Percentiles rank a stretch among this genome's conserved stretches.
These are phyloP conservation scores for Nemotelus pantherinus DNA, from an alignment of 2,888 invertebrate species.

Conservation along the genomic window DNA sequence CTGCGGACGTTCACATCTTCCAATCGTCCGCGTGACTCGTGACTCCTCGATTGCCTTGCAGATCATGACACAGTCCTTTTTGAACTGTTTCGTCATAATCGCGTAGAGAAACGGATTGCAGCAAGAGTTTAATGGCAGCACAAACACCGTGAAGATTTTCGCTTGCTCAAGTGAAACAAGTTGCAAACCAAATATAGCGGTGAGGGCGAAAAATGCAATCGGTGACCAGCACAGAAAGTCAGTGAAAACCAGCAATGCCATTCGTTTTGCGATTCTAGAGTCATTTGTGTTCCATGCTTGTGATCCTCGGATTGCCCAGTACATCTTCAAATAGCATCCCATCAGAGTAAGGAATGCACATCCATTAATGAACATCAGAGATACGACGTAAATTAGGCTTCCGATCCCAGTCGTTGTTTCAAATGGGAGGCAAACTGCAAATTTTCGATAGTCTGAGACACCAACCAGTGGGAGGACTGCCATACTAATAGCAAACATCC, in stretches of 20 bases:
- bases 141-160: slow-evolving; percentile 95
- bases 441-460: slow-evolving; percentile 94
- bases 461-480: slow-evolving; percentile 90
- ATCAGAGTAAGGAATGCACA: slow-evolving; percentile 93
- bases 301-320: slow-evolving; percentile 96
- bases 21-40: slow-evolving; percentile 86
- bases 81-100: slow-evolving; percentile 96
- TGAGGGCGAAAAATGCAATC: slow-evolving; percentile 93
- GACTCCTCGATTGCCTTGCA: slow-evolving; percentile 97
- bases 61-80: slow-evolving; percentile 94
- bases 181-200: slow-evolving; percentile 91
- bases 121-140: slow-evolving; percentile 94
- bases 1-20: slow-evolving; percentile 83
- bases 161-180: slow-evolving; percentile 94
- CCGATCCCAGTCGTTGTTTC: slow-evolving; percentile 82
- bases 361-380: slow-evolving; percentile 91
- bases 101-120: slow-evolving; percentile 98
- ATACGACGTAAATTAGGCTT: slow-evolving; percentile 88
- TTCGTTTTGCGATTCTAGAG: slow-evolving; percentile 93
- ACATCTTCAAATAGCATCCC: slow-evolving; percentile 97
- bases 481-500: slow-evolving; percentile 88
- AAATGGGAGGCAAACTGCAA: slow-evolving; percentile 96
- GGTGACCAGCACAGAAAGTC: slow-evolving; percentile 99
- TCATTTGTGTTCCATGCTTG: slow-evolving; percentile 98
- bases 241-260: slow-evolving; percentile 96